Evolutionary conservation across 2,888 invertebrate genomes (phyloP).

Genomic region (Hanleya hanleyi): DNA sequence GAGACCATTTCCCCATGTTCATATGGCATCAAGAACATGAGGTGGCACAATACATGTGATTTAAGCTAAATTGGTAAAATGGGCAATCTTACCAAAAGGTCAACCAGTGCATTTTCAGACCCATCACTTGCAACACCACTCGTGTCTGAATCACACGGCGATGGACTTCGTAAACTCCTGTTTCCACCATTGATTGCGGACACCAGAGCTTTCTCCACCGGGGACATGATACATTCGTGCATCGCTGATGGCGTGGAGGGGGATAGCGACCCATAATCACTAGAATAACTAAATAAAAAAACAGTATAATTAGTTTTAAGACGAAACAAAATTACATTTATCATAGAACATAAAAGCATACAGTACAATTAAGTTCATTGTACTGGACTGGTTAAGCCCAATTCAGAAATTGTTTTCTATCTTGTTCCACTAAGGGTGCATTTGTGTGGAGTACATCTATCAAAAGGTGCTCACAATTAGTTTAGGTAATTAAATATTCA

Average conservation of each 20-base stretch:
- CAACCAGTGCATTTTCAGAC: conserved; percentile 76
- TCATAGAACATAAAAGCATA: too few relatives aligned
- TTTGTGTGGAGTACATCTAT: too few relatives aligned
- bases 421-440: too few relatives aligned
- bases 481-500: too few relatives aligned
- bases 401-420: too few relatives aligned
- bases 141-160: conserved; percentile 73
- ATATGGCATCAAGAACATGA: not conserved
- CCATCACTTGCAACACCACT: conserved; percentile 75
- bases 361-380: too few relatives aligned
- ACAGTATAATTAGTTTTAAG: too few relatives aligned
- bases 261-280: conserved; percentile 57
- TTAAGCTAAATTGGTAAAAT: not conserved
- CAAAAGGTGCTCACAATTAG: too few relatives aligned
- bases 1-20: too few relatives aligned
- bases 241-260: conserved; percentile 47
- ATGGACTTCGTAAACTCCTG: conserved; percentile 40
- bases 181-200: conserved; percentile 31
- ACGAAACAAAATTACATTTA: too few relatives aligned
- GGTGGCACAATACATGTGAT: not conserved
- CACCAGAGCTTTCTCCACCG: conserved; percentile 59
- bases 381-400: too few relatives aligned
- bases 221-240: conserved; percentile 51
- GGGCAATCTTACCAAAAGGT: conserved; percentile 76
- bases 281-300: conserved; percentile 36